Evolutionary conservation across 2,888 invertebrate genomes (phyloP), one percentile per base, ranked within the genome.

Genomic region (Melanchra persicariae): DNA sequence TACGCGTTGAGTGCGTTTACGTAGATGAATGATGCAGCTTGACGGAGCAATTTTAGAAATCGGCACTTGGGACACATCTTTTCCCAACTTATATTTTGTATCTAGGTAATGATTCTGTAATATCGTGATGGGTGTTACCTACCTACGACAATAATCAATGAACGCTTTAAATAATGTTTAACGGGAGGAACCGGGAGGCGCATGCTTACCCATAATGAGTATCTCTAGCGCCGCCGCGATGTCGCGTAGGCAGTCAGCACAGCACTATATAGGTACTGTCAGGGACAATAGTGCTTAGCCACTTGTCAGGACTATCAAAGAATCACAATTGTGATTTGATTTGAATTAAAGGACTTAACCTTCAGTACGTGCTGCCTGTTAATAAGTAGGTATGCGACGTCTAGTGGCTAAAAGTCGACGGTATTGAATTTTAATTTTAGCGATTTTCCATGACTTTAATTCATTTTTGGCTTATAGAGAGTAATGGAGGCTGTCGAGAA

Each of bases 381-480:
- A n/a, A n/a, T n/a, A n/a, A n/a, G 30, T 30, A 49, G 4, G n/a
- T 19, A 26, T 12, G n/a, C 34, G 15, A 34, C 34, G 7, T 22
- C 12, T n/a, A n/a, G 12, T 15, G 15, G 3, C 15, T 37, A n/a
- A 37, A 34, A 22, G 37, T 9, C 9, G 22, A 9, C 15, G 9
- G 30, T n/a, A 24, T 51, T 57, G 30, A 34, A 30, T 51, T 70
- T 22, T 47, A 58, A 59, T 47, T 30, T 49, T 26, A 61, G 45
- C 24, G 30, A 70, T 17, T 52, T 61, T 77, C 70, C 73, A 72
- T 78, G 45, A 72, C 79, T 49, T 45, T 43, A 43, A 34, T 61
- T 60, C 1, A 8, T 68, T 67, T 73, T 40, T 43, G n/a, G 5
- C n/a, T 49, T 34, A 9, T 49, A 49, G 37, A 64, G 37, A 70